A percentile compares a stretch with the other conserved stretches of the same genome.
These are phyloP conservation scores for Microplitis manilae DNA, from an alignment of 2,888 invertebrate genomes.

Conservation along the genomic window DNA sequence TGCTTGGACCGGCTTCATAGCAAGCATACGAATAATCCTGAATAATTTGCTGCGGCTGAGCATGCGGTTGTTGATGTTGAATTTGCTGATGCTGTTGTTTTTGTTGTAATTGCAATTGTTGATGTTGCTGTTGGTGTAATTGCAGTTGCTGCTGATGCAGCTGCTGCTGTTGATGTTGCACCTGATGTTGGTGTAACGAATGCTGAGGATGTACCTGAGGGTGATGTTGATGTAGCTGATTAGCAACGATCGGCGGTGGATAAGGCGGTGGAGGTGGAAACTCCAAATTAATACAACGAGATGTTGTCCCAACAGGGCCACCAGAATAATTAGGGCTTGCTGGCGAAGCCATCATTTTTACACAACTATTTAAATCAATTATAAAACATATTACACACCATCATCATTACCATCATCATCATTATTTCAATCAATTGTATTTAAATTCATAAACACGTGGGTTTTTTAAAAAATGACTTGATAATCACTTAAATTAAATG, in stretches of 20 bases:
- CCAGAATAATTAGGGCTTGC: constrained; percentile 60
- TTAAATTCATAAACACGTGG: constrained; percentile 2
- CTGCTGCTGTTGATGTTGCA: constrained; percentile 57
- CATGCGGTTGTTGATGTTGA: constrained; percentile 68
- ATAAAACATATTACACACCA: constrained; percentile 10
- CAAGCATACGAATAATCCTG: constrained; percentile 88
- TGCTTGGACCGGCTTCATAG: constrained; percentile 79
- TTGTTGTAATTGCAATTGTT: constrained; percentile 66
- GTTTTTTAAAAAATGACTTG: not conserved
- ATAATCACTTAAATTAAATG: not conserved
- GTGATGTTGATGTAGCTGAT: constrained; percentile 13
- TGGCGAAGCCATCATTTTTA: constrained; percentile 59
- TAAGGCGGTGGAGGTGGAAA: constrained; percentile 84
- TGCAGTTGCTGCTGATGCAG: constrained; percentile 69
- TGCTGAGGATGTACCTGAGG: constrained; percentile 45
- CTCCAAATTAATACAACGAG: constrained; percentile 74
- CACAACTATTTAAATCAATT: constrained; percentile 35
- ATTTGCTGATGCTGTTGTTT: constrained; percentile 61
- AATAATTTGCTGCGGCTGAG: constrained; percentile 43
- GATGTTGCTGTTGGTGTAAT: constrained; percentile 47
- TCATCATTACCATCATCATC: constrained; percentile 16
- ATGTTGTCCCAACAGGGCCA: constrained; percentile 57
- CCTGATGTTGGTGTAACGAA: constrained; percentile 41
- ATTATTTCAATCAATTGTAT: not conserved
- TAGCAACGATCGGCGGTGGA: constrained; percentile 73